Base-by-base conservation (phyloP, 2,888 invertebrate species). In the Drosophila algonquin region DNA sequence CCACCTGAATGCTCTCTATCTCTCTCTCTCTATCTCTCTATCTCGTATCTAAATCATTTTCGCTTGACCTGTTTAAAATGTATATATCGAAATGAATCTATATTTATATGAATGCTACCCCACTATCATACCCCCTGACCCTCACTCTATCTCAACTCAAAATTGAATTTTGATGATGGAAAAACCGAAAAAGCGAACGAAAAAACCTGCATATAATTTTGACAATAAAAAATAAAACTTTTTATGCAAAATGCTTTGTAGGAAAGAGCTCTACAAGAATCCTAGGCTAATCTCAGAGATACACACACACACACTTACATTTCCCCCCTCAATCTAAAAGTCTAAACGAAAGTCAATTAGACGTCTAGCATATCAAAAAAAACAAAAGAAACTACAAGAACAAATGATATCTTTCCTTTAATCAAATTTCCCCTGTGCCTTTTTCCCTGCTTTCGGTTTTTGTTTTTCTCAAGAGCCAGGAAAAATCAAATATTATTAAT, bases 391-490 rank as follows among this genome's bases (percentile, higher is more conserved):
- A 53, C 14, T 5, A 14, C 14, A 40, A 27, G 0, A 8, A 30
- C 5, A 40, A 40, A 14, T 16, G 48, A 54, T 35, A 52, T 65
- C 21, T 60, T 72, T 45, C 18, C 7, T 24, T 35, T 32, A 47
- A 30, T 61, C 50, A 53, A 62, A 70, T 65, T 85, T 89, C 75
- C 81, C 80, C 80, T 81, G 90, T 90, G 90, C 90, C 90, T 90
- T 90, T 82, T 79, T 77, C 72, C 67, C 73, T 74, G 47, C 59
- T 71, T 80, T 76, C 10, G 45, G 47, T 44, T 65, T 45, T 14
- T 45, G 30, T 58, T 46, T 50, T 45, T 46, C 46, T 56, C 27
- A 16, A 53, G 21, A 65, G 27, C 53, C 53, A 47, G 45, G 32
- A 64, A 55, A 40, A 57, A 48, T 32, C 12, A 55, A 45, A 44